A percentile compares a stretch with the other conserved stretches of the same genome.
phyloP scores from a whole-genome alignment of 2,113 vertebrate species.

The Amazona guildingii region DNA sequence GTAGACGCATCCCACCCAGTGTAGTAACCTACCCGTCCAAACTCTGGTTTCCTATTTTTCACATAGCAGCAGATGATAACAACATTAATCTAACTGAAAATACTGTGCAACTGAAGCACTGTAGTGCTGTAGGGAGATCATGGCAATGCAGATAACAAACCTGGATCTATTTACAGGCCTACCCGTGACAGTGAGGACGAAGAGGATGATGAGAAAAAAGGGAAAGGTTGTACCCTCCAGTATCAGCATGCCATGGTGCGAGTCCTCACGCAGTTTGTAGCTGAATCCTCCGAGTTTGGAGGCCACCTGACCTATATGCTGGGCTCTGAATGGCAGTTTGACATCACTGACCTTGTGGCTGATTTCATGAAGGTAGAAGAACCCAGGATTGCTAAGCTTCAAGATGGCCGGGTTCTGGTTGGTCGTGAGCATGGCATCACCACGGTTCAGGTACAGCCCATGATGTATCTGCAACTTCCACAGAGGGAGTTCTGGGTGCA shows the following conservation, averaged over 20 bases:
- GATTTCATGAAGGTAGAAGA: constrained; percentile 95
- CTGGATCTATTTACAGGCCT: constrained; percentile 75
- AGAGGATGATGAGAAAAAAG: constrained; percentile 92
- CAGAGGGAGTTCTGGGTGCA: background rate
- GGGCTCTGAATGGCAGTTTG: constrained; percentile 93
- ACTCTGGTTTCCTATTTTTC: background rate
- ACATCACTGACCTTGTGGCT: constrained; percentile 90
- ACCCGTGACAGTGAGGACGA: constrained; percentile 96
- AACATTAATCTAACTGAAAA: background rate
- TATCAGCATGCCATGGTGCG: constrained; percentile 92
- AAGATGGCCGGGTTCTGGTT: constrained; percentile 85
- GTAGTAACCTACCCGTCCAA: background rate
- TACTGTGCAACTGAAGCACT: background rate
- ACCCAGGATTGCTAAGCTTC: constrained; percentile 82
- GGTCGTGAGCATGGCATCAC: constrained; percentile 91
- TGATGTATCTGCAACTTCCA: background rate
- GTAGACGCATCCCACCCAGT: background rate
- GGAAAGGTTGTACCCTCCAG: constrained; percentile 91
- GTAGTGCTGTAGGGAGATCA: background rate
- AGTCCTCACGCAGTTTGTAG: constrained; percentile 94
- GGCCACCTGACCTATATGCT: constrained; percentile 88
- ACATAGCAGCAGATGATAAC: background rate
- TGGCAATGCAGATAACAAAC: background rate
- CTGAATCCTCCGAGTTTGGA: constrained; percentile 80
- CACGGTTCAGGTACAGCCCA: constrained; percentile 84